A percentile compares a stretch with the other conserved stretches of the same genome.
These are phyloP conservation scores for Chanos chanos DNA, from an alignment of 2,797 vertebrate genomes.

Conservation along the genomic window DNA sequence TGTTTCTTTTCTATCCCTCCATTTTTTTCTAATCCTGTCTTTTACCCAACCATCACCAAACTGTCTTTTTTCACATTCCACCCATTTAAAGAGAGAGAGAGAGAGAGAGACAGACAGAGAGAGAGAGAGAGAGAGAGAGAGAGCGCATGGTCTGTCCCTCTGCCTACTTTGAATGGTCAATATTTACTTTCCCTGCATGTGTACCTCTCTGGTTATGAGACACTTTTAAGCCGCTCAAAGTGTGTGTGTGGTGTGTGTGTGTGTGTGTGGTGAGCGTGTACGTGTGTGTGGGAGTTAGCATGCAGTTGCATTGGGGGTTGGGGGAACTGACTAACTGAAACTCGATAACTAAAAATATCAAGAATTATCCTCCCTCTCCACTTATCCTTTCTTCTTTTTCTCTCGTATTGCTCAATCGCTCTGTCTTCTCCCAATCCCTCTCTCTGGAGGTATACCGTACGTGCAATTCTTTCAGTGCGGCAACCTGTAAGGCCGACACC, in stretches of 20 bases:
- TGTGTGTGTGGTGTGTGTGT: neutral
- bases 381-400: constrained; percentile 45
- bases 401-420: too few species aligned
- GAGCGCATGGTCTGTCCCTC: constrained; percentile 41
- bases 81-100: constrained; percentile 24
- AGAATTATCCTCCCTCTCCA: constrained; percentile 56
- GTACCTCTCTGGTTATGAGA: neutral
- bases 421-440: too few species aligned
- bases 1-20: neutral
- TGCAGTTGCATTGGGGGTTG: too few species aligned
- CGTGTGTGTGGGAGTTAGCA: too few species aligned
- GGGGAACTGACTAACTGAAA: neutral
- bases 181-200: constrained; percentile 56
- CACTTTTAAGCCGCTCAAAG: neutral
- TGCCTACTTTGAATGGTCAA: constrained; percentile 46
- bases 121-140: too few species aligned
- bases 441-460: too few species aligned
- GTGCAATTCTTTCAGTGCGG: too few species aligned
- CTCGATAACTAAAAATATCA: neutral
- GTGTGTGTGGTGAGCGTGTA: too few species aligned
- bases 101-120: too few species aligned
- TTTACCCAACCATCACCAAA: neutral
- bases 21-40: neutral
- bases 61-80: constrained; percentile 45
- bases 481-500: too few species aligned